These are phyloP conservation scores for Glareola pratincola DNA, from an alignment of 2,113 vertebrate genomes.

Conservation along the genomic window DNA sequence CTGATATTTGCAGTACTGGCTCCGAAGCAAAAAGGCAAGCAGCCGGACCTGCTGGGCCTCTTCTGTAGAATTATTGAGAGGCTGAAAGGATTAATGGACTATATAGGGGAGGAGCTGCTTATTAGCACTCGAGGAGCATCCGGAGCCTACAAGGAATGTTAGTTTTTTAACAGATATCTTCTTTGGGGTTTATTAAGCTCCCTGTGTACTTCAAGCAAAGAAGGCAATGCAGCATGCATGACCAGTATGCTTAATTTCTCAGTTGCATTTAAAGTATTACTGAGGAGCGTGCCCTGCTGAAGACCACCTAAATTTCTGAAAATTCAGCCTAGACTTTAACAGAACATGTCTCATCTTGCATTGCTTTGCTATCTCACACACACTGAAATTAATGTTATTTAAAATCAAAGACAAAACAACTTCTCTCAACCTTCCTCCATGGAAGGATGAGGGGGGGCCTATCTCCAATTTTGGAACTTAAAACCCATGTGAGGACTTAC, in stretches of 20 bases:
- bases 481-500: not conserved
- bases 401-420: not conserved
- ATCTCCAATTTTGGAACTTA: not conserved
- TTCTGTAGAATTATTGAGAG: not conserved
- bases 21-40: not conserved
- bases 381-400: not conserved
- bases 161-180: not conserved
- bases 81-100: not conserved
- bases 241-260: not conserved
- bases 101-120: not conserved
- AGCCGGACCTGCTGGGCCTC: not conserved
- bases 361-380: not conserved
- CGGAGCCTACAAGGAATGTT: not conserved
- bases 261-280: not conserved
- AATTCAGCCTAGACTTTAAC: not conserved
- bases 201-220: not conserved
- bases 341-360: not conserved
- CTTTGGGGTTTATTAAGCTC: not conserved
- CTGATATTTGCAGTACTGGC: not conserved
- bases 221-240: not conserved
- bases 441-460: fast-evolving
- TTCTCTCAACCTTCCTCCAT: not conserved
- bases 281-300: not conserved
- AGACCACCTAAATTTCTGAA: not conserved
- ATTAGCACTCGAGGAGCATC: not conserved